Conservation (phyloP, 2,888 invertebrate genomes). For the Drosophila phalerata region DNA sequence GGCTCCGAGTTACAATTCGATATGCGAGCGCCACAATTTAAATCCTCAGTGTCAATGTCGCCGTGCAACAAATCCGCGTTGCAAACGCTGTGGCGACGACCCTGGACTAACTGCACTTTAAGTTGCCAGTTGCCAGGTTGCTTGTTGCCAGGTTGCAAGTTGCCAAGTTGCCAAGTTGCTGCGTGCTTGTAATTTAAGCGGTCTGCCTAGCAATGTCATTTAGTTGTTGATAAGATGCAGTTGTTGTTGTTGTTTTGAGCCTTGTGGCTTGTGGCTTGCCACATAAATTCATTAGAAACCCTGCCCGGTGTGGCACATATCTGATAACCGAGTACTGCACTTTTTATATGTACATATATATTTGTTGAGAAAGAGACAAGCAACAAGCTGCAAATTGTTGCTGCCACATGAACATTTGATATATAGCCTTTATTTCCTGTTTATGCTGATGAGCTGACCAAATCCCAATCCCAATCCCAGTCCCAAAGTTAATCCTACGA, state of each 20-base stretch:
- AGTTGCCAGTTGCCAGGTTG: constrained; percentile 30
- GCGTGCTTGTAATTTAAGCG: constrained; percentile 75
- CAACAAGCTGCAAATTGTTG: constrained; percentile 71
- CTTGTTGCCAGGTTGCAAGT: constrained; percentile 13
- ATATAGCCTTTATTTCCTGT: constrained; percentile 75
- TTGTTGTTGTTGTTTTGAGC: constrained; percentile 36
- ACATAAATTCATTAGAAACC: constrained; percentile 74
- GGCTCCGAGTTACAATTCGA: constrained; percentile 75
- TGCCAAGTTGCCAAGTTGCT: constrained; percentile 33
- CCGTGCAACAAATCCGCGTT: constrained; percentile 26
- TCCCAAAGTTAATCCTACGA: constrained; percentile 28
- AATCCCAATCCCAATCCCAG: too few relatives aligned
- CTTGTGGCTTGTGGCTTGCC: constrained; percentile 36
- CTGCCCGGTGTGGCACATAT: constrained; percentile 64
- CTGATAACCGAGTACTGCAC: constrained; percentile 62
- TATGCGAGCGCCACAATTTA: constrained; percentile 80
- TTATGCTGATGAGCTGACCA: constrained; percentile 67
- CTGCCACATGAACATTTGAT: constrained; percentile 62
- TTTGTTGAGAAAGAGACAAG: constrained; percentile 27
- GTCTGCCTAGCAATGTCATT: constrained; percentile 71
- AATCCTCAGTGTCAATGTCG: constrained; percentile 81
- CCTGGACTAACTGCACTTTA: constrained; percentile 64
- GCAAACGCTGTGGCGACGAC: constrained; percentile 31
- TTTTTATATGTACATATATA: background rate
- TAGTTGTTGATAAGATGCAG: constrained; percentile 74